These are phyloP conservation scores for Callinectes sapidus DNA, from an alignment of 2,888 invertebrate genomes.

Conservation along the genomic window DNA sequence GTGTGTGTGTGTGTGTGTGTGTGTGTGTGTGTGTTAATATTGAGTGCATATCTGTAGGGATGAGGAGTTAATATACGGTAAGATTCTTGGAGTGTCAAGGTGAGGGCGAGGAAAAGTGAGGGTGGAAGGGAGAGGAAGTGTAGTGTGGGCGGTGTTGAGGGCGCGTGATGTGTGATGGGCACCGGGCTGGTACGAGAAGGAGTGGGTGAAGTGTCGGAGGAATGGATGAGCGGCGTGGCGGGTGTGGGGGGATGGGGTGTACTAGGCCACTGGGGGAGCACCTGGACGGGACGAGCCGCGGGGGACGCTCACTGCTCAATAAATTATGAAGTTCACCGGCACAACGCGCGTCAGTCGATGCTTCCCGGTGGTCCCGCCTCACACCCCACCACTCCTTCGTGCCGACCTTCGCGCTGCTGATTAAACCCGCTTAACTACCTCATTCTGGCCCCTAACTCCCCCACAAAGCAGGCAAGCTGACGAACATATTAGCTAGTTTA, in stretches of 20 bases:
- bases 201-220: background rate
- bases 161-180: background rate
- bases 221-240: background rate
- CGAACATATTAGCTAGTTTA: conserved; percentile 36
- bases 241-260: background rate
- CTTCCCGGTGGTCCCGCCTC: conserved; percentile 36
- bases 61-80: background rate
- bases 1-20: background rate
- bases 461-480: conserved; percentile 22
- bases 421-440: conserved; percentile 23
- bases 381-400: background rate
- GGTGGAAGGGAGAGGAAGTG: background rate
- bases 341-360: conserved; percentile 21
- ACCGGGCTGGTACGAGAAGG: background rate
- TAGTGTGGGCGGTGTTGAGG: background rate
- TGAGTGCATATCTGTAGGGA: background rate
- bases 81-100: background rate
- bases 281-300: conserved; percentile 28
- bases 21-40: background rate
- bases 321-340: conserved; percentile 36
- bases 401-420: background rate
- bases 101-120: conserved; percentile 17
- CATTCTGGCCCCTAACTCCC: conserved; percentile 27
- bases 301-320: conserved; percentile 42
- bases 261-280: background rate